These are phyloP conservation scores for Epizoanthus rinbou DNA, from an alignment of 92 coral and sea anemone genomes.

Conservation along the genomic window DNA sequence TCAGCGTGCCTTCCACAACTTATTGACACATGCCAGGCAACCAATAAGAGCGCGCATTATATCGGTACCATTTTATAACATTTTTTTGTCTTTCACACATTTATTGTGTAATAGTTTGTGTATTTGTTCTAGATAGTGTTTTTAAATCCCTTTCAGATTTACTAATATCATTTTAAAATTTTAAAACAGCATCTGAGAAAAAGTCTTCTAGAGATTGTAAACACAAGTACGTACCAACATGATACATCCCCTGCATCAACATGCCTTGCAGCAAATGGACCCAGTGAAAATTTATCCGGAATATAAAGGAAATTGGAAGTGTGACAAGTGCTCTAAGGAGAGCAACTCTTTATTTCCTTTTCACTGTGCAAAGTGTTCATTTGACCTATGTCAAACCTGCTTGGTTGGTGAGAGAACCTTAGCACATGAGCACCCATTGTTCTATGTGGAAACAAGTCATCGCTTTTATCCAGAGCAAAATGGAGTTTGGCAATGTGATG, in stretches of 20 bases:
- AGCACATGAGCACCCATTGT: conserved; percentile 68
- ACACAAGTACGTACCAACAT: neutral
- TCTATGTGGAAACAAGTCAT: conserved; percentile 47
- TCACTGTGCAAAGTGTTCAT: conserved; percentile 66
- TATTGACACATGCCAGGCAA: no score
- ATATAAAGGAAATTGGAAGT: conserved; percentile 71
- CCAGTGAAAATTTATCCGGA: conserved; percentile 55
- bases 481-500: conserved; percentile 74
- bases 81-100: no score
- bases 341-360: conserved; percentile 48
- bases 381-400: conserved; percentile 70
- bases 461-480: conserved; percentile 43
- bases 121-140: no score
- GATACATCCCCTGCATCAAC: conserved; percentile 56
- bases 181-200: neutral
- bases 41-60: no score
- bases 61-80: no score
- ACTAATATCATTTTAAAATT: no score
- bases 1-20: no score
- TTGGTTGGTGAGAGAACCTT: conserved; percentile 26
- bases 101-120: no score
- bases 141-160: no score
- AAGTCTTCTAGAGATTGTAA: neutral
- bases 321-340: conserved; percentile 71
- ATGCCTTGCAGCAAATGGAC: conserved; percentile 47